Conservation (phyloP, 1,140 invertebrate genomes). For the Drosophila navojoa region DNA sequence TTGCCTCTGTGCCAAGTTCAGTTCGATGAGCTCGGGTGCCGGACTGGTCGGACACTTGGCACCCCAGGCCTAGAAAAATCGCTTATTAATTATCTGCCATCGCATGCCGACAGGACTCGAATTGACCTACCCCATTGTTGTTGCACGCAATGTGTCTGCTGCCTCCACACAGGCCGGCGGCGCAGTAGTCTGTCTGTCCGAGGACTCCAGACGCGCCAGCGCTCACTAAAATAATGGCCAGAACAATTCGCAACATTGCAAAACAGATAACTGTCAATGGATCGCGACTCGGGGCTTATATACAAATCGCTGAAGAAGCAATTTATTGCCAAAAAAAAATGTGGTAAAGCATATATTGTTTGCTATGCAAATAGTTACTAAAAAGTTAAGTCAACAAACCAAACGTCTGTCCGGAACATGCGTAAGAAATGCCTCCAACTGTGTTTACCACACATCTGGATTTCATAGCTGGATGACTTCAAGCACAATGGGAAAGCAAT, state of each 20-base stretch:
- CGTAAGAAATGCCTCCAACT: neutral
- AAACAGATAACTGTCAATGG: neutral
- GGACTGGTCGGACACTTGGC: slow-evolving; percentile 45
- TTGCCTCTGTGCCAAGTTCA: neutral
- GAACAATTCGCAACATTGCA: slow-evolving; percentile 40
- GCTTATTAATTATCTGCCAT: neutral
- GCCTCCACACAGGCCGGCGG: slow-evolving; percentile 1
- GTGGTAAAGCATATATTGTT: slow-evolving; percentile 34
- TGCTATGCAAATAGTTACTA: slow-evolving; percentile 1
- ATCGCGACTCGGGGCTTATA: slow-evolving; percentile 5
- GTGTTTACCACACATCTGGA: slow-evolving; percentile 1
- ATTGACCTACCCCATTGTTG: slow-evolving; percentile 46
- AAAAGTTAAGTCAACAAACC: slow-evolving; percentile 7
- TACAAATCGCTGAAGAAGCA: neutral
- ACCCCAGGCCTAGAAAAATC: slow-evolving; percentile 36
- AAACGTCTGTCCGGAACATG: slow-evolving; percentile 7
- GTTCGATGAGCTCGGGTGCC: slow-evolving; percentile 6
- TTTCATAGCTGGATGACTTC: too few relatives aligned
- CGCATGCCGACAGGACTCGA: neutral
- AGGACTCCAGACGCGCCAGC: slow-evolving; percentile 6
- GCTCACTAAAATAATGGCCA: slow-evolving; percentile 12
- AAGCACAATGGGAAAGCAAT: too few relatives aligned
- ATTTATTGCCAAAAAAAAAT: neutral
- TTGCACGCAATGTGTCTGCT: slow-evolving; percentile 55
- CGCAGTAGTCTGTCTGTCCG: slow-evolving; percentile 41